Evolutionary conservation across 2,888 invertebrate species (phyloP), one percentile per base, ranked within the genome.

Genomic region (Cephus sareptanus): DNA sequence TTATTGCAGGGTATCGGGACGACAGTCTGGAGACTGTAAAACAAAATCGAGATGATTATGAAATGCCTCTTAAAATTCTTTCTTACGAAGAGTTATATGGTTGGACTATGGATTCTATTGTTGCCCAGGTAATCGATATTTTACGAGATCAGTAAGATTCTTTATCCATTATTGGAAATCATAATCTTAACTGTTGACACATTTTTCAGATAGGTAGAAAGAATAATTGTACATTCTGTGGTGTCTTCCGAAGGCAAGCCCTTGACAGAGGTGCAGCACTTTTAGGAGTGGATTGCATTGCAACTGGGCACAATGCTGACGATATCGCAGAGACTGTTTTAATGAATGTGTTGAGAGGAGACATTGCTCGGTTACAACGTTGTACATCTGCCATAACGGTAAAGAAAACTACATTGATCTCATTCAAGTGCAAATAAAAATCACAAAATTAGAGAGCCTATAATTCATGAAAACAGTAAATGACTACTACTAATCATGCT

Each of bases 21-120:
- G 99, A 99, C 91, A 99, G 99, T 90, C 93, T 99, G 77, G 96
- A 98, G 92, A 99, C 99, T 1, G 99, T 99, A 0, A 97, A 98
- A 90, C 95, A 96, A 89, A 99, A 99, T 90, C 94, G 97, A 78
- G 95, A 97, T 86, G 98, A 99, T 91, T 99, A 99, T 93, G 94
- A 95, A 86, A 95, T 99, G 93, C 96, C 98, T 1, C 92, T 99
- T 70, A 98, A 97, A 93, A 98, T 99, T 81, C 93, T 99, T 11
- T 99, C 99, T 0, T 99, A 99, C 89, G 96, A 98, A 92, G 98
- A 99, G 86, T 93, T 99, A 6, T 99, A 99, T 93, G 99, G 99
- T 0, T 99, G 99, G 99, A 99, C 99, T 4, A 99, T 99, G 98
- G 99, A 99, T 93, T 96, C 96, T 87, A 99, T 99, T 91, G 99